Conservation (phyloP, 2,888 invertebrate species). For the Dascillus cervinus region DNA sequence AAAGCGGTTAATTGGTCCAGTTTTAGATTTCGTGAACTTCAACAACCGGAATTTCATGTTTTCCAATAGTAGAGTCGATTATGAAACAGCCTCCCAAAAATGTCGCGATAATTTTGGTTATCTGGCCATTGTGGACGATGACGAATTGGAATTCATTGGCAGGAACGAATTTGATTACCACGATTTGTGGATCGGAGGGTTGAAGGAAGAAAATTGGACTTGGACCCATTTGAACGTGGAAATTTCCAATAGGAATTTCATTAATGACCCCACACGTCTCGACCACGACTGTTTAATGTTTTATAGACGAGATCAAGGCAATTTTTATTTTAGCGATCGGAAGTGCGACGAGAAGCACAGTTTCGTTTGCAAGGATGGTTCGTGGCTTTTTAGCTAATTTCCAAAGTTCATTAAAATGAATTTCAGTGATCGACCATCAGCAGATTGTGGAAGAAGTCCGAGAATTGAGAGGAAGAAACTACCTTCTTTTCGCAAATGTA, state of each 20-base stretch:
- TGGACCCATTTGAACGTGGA: not conserved
- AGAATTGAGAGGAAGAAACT: not conserved
- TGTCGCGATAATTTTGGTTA: not conserved
- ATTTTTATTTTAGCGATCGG: conserved; percentile 1
- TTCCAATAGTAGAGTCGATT: not conserved
- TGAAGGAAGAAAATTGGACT: not conserved
- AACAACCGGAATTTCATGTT: conserved; percentile 1
- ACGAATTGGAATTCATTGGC: conserved; percentile 1
- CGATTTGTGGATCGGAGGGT: not conserved
- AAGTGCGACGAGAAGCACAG: conserved; percentile 1
- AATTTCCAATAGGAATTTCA: not conserved
- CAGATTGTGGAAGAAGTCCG: not conserved
- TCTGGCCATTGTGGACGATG: conserved; percentile 1
- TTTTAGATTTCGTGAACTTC: not conserved
- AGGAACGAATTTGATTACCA: conserved; percentile 1
- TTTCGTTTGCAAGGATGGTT: conserved; percentile 1
- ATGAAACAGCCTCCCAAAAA: not conserved
- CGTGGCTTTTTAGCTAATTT: too few species aligned
- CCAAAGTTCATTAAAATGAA: too few species aligned
- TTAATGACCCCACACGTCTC: not conserved
- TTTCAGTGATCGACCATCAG: not conserved
- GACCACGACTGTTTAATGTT: not conserved
- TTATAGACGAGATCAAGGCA: conserved; percentile 1
- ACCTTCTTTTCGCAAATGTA: not conserved
- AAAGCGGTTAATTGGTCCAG: too few species aligned